phyloP scores from a whole-genome alignment of 1,140 invertebrate genomes.

The Heliothis subflexa region DNA sequence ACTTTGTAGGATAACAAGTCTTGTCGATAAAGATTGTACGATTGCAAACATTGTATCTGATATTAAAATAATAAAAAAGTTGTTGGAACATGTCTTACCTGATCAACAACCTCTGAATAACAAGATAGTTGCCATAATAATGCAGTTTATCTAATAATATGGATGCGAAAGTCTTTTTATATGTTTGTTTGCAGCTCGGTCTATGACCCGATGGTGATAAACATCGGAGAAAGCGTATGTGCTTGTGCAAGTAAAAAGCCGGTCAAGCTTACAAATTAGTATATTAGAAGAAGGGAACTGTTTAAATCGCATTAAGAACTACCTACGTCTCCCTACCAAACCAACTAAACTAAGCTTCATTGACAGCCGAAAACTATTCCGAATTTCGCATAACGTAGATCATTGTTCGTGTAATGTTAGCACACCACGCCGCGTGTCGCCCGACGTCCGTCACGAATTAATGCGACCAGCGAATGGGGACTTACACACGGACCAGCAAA shows the following conservation, averaged over 20 bases:
- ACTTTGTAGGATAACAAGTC: constrained; percentile 37
- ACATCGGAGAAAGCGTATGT: neutral
- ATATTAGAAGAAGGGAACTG: too few relatives aligned
- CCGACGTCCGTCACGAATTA: constrained; percentile 38
- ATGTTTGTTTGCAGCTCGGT: neutral
- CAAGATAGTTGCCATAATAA: constrained; percentile 20
- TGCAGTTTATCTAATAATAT: neutral
- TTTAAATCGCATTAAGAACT: too few relatives aligned
- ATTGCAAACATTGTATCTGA: constrained; percentile 42
- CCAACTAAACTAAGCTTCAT: too few relatives aligned
- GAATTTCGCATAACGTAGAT: neutral
- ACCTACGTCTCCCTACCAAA: too few relatives aligned
- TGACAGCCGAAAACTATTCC: too few relatives aligned
- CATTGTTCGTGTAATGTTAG: constrained; percentile 35
- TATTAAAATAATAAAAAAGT: constrained; percentile 42
- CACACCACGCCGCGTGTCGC: neutral
- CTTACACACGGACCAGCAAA: neutral
- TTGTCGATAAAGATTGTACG: constrained; percentile 39
- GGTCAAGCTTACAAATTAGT: neutral
- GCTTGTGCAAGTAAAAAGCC: neutral
- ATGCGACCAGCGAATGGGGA: neutral
- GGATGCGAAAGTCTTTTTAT: neutral
- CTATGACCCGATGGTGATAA: neutral
- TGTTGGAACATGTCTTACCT: constrained; percentile 20
- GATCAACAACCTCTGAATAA: constrained; percentile 14